Conservation (phyloP, 2,888 invertebrate genomes). For the Troides oblongomaculatus region DNA sequence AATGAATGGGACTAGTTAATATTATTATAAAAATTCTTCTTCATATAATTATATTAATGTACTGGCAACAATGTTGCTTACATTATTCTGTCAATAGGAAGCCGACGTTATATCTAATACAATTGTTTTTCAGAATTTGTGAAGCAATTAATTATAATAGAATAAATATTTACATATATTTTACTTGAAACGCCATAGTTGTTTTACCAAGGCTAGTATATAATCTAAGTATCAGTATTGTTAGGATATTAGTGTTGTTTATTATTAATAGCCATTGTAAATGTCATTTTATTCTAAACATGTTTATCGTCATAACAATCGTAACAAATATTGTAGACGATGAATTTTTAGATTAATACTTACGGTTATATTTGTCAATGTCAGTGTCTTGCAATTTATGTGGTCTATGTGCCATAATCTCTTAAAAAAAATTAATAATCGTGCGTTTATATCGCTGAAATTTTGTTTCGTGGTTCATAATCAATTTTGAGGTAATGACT, state of each 20-base stretch:
- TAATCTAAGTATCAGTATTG: neutral
- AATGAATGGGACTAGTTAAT: too few relatives aligned
- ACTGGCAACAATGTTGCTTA: too few relatives aligned
- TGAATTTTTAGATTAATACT: constrained; percentile 37
- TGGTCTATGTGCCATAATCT: constrained; percentile 33
- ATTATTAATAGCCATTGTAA: neutral
- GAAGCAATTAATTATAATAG: too few relatives aligned
- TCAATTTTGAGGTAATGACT: constrained; percentile 41
- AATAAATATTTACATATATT: neutral
- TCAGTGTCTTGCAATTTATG: constrained; percentile 33
- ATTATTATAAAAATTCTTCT: too few relatives aligned
- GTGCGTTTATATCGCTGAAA: constrained; percentile 36
- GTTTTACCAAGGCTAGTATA: neutral
- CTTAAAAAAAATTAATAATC: constrained; percentile 29
- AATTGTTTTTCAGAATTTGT: too few relatives aligned
- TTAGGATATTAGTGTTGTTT: neutral
- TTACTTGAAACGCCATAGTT: neutral
- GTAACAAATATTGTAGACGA: neutral
- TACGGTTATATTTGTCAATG: constrained; percentile 47
- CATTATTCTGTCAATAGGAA: too few relatives aligned
- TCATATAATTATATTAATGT: too few relatives aligned
- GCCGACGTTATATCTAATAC: too few relatives aligned
- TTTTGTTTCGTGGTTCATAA: constrained; percentile 42
- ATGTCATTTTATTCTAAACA: neutral
- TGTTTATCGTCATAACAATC: neutral